These are phyloP conservation scores for Trididemnum clinides DNA, from an alignment of 23 tunicate genomes.

Conservation along the genomic window DNA sequence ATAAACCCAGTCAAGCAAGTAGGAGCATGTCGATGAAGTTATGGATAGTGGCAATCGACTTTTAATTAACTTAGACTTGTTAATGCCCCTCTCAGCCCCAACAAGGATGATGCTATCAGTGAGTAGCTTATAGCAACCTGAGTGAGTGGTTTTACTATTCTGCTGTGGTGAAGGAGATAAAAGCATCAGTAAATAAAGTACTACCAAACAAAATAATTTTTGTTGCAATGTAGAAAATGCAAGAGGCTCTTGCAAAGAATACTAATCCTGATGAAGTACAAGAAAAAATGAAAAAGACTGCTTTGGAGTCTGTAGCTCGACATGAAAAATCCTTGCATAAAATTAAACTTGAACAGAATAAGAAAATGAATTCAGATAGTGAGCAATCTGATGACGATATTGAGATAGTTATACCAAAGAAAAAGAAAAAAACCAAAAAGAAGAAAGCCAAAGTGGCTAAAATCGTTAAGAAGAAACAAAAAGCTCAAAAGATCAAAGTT, in stretches of 20 bases:
- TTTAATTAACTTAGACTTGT: no score
- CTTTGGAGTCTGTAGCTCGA: slow-evolving; percentile 54
- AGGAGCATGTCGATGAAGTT: no score
- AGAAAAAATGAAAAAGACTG: slow-evolving; percentile 47
- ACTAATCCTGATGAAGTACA: slow-evolving; percentile 40
- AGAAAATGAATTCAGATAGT: slow-evolving; percentile 19
- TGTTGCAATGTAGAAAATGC: slow-evolving; percentile 4
- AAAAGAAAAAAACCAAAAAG: slow-evolving; percentile 34
- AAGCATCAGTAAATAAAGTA: neutral
- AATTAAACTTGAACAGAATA: slow-evolving; percentile 21
- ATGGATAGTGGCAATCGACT: no score
- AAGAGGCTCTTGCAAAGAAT: neutral
- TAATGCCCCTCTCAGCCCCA: no score
- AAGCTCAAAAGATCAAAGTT: slow-evolving; percentile 14
- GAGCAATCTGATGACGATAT: slow-evolving; percentile 30
- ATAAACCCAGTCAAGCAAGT: no score
- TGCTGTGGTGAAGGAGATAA: neutral
- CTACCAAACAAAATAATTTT: neutral
- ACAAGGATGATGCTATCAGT: no score
- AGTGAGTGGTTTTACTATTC: no score
- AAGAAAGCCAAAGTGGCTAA: slow-evolving; percentile 32
- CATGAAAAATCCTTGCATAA: slow-evolving; percentile 55
- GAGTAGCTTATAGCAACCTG: no score
- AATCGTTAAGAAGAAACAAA: slow-evolving; percentile 21
- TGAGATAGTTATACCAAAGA: neutral